Percentiles rank a stretch among this genome's conserved stretches.
Conservation (phyloP, 2,888 invertebrate genomes). For the Entomobrya multifasciata region DNA sequence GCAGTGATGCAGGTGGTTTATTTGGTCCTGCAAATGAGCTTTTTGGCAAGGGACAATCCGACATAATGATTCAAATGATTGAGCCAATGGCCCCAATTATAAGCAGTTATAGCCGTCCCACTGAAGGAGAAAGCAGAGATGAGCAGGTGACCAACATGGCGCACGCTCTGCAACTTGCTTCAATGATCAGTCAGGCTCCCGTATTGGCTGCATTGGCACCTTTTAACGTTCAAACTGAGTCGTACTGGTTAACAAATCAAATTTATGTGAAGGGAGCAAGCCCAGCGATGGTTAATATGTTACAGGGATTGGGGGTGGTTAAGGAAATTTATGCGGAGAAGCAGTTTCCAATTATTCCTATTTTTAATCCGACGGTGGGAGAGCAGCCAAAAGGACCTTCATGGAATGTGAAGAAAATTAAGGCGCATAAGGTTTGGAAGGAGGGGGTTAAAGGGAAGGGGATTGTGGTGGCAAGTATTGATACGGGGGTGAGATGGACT, state of each 20-base stretch:
- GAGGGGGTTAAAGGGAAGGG: constrained; percentile 46
- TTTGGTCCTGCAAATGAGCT: too few species aligned
- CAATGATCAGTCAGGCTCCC: constrained; percentile 23
- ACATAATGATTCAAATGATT: too few species aligned
- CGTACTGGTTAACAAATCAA: constrained; percentile 58
- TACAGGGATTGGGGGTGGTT: not conserved
- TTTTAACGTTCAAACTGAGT: not conserved
- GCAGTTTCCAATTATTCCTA: constrained; percentile 36
- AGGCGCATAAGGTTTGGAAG: constrained; percentile 47
- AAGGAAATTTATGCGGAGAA: constrained; percentile 23
- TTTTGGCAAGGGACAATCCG: too few species aligned
- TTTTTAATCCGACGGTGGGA: constrained; percentile 19
- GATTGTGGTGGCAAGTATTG: constrained; percentile 54
- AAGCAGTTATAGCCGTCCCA: too few species aligned
- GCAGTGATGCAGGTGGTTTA: too few species aligned
- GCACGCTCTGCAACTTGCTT: not conserved
- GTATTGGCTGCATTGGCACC: not conserved
- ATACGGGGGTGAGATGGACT: constrained; percentile 45
- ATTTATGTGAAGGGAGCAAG: constrained; percentile 43
- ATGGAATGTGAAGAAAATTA: constrained; percentile 54
- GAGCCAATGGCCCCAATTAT: too few species aligned
- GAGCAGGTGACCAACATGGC: constrained; percentile 19
- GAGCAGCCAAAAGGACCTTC: constrained; percentile 31
- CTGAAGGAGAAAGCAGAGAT: too few species aligned
- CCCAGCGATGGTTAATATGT: not conserved